Evolutionary conservation across 2,888 invertebrate genomes (phyloP), one percentile per base, ranked within the genome.

Genomic region (Lochmaea capreae): DNA sequence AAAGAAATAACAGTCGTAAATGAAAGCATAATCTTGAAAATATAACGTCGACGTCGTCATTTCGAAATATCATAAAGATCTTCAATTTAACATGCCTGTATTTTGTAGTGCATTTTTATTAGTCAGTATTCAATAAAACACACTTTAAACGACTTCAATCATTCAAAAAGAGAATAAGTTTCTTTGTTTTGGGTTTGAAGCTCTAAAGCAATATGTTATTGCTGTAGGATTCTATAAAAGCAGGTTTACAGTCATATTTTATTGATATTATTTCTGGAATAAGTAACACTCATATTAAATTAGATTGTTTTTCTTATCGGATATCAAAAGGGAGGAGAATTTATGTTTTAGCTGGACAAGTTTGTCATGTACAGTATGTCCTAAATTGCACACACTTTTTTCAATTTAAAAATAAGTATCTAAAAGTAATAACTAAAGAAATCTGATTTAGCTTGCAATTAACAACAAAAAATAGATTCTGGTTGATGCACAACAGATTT

Each of bases 281-380:
- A 81, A 83, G 82, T 82, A 84, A 83, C 81, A 80, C 80, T 81
- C 77, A 75, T 79, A 82, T 80, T 81, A 80, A 80, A 83, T 83
- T 82, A 82, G 80, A 83, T 82, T 81, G 80, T 76, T 79, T 79
- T 78, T 78, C 54, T 67, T 79, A 80, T 80, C 79, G 80, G 76
- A 79, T 78, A 79, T 76, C 76, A 76, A 74, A 74, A 75, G 78
- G 76, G 73, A 78, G 80, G 83, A 84, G 84, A 84, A 83, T 83
- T 84, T 84, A 84, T 85, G 83, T 79, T 80, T 79, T 76, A 80
- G 82, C 82, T 73, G 79, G 79, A 68, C 76, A 74, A 74, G 69
- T 43, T 69, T 16, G 42, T 10, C 22, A 65, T 43, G 39, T 71
- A 71, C 57, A 71, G 62, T 43, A 16, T 63, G 62, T 63, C 62